These are phyloP conservation scores for Dione juno DNA, from an alignment of 2,888 invertebrate species.

Conservation along the genomic window DNA sequence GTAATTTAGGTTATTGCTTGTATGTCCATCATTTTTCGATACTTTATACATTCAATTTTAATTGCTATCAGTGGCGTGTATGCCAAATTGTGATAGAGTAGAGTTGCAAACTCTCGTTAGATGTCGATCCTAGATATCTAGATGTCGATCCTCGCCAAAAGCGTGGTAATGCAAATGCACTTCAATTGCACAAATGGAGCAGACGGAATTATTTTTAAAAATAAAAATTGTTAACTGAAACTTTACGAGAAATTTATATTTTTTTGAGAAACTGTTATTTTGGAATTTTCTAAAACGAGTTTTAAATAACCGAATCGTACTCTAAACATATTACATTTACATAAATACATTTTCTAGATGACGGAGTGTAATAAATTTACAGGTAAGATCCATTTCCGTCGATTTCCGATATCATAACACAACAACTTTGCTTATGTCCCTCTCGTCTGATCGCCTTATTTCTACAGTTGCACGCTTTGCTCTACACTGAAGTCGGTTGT, in stretches of 20 bases:
- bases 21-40: background rate
- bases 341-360: slow-evolving; percentile 6
- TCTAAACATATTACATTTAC: background rate
- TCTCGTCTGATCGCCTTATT: slow-evolving; percentile 25
- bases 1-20: background rate
- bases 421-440: background rate
- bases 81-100: slow-evolving; percentile 28
- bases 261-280: background rate
- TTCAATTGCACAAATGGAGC: slow-evolving; percentile 8
- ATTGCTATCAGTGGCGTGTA: slow-evolving; percentile 12
- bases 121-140: slow-evolving; percentile 26
- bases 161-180: slow-evolving; percentile 9
- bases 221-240: background rate
- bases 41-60: slow-evolving; percentile 9
- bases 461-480: slow-evolving; percentile 7
- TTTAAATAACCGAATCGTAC: too few relatives aligned
- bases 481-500: slow-evolving; percentile 33
- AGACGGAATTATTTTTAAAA: background rate
- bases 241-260: background rate
- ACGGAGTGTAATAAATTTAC: slow-evolving; percentile 9
- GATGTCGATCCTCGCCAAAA: slow-evolving; percentile 25
- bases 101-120: slow-evolving; percentile 25
- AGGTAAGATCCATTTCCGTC: slow-evolving; percentile 25
- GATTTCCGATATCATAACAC: slow-evolving; percentile 21
- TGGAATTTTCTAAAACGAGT: too few relatives aligned